Conservation (phyloP, 1,140 invertebrate genomes). For the Heterodera schachtii region DNA sequence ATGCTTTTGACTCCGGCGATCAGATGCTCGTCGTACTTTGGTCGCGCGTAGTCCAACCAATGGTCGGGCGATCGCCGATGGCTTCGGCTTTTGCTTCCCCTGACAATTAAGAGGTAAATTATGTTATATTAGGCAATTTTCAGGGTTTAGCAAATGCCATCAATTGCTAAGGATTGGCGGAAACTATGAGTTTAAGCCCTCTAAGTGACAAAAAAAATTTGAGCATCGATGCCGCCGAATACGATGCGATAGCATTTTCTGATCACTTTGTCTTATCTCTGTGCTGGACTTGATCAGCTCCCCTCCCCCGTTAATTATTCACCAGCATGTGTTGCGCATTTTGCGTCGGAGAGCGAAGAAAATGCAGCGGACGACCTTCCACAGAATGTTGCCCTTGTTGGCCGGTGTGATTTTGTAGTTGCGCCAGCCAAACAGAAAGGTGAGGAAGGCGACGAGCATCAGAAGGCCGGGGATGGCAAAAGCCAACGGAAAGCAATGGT, state of each 20-base stretch:
- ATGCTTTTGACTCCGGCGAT: slow-evolving; percentile 67
- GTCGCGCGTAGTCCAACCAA: slow-evolving; percentile 79
- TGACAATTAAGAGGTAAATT: not conserved
- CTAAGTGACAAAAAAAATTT: too few species aligned
- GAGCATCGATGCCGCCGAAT: too few species aligned
- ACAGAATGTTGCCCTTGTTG: slow-evolving; percentile 60
- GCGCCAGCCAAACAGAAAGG: slow-evolving; percentile 57
- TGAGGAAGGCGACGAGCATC: slow-evolving; percentile 66
- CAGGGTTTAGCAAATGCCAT: too few species aligned
- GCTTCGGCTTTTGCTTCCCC: not conserved
- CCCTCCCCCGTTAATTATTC: not conserved
- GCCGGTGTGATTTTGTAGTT: slow-evolving; percentile 61
- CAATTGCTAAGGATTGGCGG: too few species aligned
- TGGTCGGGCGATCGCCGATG: slow-evolving; percentile 61
- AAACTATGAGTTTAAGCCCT: too few species aligned
- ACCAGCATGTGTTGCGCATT: slow-evolving; percentile 38
- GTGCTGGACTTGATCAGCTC: not conserved
- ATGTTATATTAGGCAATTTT: not conserved
- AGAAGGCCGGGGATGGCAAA: slow-evolving; percentile 54
- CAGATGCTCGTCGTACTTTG: slow-evolving; percentile 72
- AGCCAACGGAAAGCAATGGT: slow-evolving; percentile 66
- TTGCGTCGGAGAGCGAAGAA: slow-evolving; percentile 44
- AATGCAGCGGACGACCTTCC: slow-evolving; percentile 51
- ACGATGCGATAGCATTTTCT: too few species aligned
- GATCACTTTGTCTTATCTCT: too few species aligned